Evolutionary conservation across 37 sponge, comb jelly and placozoan genomes (phyloP).

Genomic region (Eunapius fragilis): DNA sequence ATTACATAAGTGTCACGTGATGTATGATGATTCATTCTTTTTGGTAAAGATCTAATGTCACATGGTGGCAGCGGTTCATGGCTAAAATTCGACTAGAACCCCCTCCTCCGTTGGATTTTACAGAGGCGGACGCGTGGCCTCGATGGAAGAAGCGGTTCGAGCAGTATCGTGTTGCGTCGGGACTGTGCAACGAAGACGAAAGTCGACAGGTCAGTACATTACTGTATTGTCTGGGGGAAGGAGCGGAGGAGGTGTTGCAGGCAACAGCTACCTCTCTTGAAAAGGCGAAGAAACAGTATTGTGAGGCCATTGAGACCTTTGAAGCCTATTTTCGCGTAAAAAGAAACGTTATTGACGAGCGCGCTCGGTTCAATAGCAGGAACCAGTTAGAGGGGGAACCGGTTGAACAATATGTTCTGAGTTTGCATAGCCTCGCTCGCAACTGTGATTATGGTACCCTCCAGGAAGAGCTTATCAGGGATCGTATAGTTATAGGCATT

Average conservation of each 20-base stretch:
- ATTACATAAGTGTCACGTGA: too few species aligned
- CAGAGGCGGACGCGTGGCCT: conserved; percentile 16
- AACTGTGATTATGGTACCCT: conserved; percentile 6
- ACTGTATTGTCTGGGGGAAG: conserved; percentile 39
- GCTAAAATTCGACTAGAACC: conserved; percentile 4
- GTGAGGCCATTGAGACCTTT: too few species aligned
- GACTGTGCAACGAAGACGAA: conserved; percentile 1
- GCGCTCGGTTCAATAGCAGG: background rate
- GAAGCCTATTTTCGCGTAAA: too few species aligned
- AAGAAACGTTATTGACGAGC: background rate
- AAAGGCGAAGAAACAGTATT: too few species aligned
- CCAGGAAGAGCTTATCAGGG: conserved; percentile 5
- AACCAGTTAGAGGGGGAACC: conserved; percentile 17
- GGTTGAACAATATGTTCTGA: conserved; percentile 16
- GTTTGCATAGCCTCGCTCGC: background rate
- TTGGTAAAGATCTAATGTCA: background rate
- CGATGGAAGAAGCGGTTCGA: conserved; percentile 15
- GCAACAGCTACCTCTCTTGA: too few species aligned
- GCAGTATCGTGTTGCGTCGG: conserved; percentile 14
- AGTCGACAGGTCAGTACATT: conserved; percentile 23
- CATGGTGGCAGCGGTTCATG: conserved; percentile 44
- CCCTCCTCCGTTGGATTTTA: conserved; percentile 14
- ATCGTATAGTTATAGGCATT: conserved; percentile 26
- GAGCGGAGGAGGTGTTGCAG: conserved; percentile 11
- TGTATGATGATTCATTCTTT: too few species aligned